These are phyloP conservation scores for Trematomus loennbergii DNA, from an alignment of 2,113 vertebrate species.

Conservation along the genomic window DNA sequence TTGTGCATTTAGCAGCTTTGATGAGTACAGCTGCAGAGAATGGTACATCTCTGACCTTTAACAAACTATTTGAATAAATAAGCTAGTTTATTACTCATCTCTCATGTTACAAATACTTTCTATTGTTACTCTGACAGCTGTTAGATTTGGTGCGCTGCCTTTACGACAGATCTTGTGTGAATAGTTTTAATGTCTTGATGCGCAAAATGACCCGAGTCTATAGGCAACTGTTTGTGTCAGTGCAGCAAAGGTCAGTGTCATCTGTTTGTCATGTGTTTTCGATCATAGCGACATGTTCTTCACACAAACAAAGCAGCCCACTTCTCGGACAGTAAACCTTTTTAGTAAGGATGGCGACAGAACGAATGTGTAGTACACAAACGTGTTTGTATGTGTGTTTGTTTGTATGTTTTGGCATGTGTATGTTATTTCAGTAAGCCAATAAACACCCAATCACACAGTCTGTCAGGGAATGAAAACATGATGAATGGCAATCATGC, in stretches of 20 bases:
- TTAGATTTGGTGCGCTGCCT: neutral
- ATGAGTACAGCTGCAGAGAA: neutral
- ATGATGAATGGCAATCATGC: constrained; percentile 31
- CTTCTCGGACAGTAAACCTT: neutral
- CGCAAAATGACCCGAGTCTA: neutral
- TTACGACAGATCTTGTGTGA: constrained; percentile 1
- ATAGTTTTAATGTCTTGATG: neutral
- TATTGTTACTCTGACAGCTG: neutral
- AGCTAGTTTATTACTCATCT: neutral
- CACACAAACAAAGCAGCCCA: constrained; percentile 6
- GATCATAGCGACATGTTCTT: neutral
- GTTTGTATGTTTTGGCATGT: neutral
- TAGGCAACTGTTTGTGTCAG: neutral
- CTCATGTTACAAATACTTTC: neutral
- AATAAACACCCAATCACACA: constrained; percentile 16
- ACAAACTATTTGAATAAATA: constrained; percentile 11
- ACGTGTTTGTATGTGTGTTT: neutral
- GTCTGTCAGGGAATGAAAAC: constrained; percentile 22
- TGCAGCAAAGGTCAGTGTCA: constrained; percentile 10
- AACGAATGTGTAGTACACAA: neutral
- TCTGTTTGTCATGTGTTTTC: neutral
- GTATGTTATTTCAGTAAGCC: neutral
- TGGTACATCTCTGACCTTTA: constrained; percentile 7
- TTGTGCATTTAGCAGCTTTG: constrained; percentile 7
- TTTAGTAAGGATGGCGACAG: constrained; percentile 22